phyloP scores from a whole-genome alignment of 2,888 invertebrate genomes.

The Hypercompe scribonia region DNA sequence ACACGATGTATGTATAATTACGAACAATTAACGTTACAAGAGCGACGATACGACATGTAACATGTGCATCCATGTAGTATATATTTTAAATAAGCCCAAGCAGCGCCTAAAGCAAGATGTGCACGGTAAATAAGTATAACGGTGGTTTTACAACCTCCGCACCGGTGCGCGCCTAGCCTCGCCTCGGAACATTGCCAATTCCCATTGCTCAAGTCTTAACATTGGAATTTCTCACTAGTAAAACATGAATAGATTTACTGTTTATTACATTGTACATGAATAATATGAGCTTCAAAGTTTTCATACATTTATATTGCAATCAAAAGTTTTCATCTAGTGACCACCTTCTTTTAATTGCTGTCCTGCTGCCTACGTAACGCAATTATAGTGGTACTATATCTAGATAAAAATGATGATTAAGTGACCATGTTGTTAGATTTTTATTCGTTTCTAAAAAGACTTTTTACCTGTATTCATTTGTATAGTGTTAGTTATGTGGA shows the following conservation, averaged over 20 bases:
- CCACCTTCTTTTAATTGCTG: conserved; percentile 62
- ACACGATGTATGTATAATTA: conserved; percentile 10
- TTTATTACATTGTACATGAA: conserved; percentile 64
- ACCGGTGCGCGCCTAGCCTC: conserved; percentile 72
- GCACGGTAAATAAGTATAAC: conserved; percentile 85
- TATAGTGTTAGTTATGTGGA: neutral
- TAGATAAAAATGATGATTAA: neutral
- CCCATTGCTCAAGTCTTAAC: conserved; percentile 81
- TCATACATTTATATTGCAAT: conserved; percentile 46
- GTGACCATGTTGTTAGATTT: neutral
- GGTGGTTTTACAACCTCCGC: conserved; percentile 82
- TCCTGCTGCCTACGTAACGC: neutral
- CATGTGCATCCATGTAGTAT: conserved; percentile 45
- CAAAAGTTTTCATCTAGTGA: conserved; percentile 42
- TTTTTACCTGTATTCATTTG: neutral
- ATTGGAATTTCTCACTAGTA: conserved; percentile 83
- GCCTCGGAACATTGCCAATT: conserved; percentile 84
- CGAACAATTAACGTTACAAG: conserved; percentile 14
- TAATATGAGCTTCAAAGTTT: conserved; percentile 42
- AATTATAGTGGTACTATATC: neutral
- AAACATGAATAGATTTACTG: conserved; percentile 77
- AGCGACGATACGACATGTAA: conserved; percentile 16
- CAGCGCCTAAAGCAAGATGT: conserved; percentile 81
- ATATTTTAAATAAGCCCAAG: conserved; percentile 72
- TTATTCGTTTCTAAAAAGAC: neutral